Conservation (phyloP, 1,140 invertebrate genomes). For the Drosophila nigromelanica region DNA sequence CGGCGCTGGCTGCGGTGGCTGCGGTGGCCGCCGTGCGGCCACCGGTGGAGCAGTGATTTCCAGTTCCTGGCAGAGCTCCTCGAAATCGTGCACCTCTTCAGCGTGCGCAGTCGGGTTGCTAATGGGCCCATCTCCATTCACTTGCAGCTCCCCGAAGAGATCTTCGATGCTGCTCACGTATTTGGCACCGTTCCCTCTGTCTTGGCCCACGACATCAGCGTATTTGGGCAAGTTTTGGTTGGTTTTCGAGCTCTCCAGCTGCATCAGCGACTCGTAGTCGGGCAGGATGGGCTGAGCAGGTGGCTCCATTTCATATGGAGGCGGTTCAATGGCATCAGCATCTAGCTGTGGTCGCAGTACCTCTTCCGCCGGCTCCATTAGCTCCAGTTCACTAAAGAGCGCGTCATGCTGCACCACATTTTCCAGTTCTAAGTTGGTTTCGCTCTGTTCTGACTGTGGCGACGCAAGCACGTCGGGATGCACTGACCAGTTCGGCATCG, state of each 20-base stretch:
- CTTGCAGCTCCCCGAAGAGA: conserved; percentile 58
- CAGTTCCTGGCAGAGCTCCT: conserved; percentile 60
- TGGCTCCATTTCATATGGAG: conserved; percentile 49
- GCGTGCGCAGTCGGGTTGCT: background rate
- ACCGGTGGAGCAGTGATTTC: conserved; percentile 30
- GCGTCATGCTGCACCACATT: conserved; percentile 36
- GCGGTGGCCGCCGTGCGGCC: conserved; percentile 32
- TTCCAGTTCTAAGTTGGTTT: conserved; percentile 27
- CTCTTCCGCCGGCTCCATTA: conserved; percentile 33
- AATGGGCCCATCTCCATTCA: conserved; percentile 3
- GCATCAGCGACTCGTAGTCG: conserved; percentile 71
- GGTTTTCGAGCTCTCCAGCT: conserved; percentile 38
- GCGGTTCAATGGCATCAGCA: conserved; percentile 26
- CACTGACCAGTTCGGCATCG: conserved; percentile 46
- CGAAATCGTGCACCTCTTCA: conserved; percentile 43
- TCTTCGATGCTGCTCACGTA: conserved; percentile 67
- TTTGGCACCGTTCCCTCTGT: conserved; percentile 3
- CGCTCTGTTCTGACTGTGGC: conserved; percentile 12
- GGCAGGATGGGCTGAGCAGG: conserved; percentile 34
- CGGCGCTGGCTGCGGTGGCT: conserved; percentile 64
- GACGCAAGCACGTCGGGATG: conserved; percentile 47
- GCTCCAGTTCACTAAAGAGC: conserved; percentile 53
- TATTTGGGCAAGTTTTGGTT: conserved; percentile 57
- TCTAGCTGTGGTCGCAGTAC: conserved; percentile 1
- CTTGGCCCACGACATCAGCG: conserved; percentile 43